Conservation (phyloP, 2,888 invertebrate species). For the Agrotis ipsilon region DNA sequence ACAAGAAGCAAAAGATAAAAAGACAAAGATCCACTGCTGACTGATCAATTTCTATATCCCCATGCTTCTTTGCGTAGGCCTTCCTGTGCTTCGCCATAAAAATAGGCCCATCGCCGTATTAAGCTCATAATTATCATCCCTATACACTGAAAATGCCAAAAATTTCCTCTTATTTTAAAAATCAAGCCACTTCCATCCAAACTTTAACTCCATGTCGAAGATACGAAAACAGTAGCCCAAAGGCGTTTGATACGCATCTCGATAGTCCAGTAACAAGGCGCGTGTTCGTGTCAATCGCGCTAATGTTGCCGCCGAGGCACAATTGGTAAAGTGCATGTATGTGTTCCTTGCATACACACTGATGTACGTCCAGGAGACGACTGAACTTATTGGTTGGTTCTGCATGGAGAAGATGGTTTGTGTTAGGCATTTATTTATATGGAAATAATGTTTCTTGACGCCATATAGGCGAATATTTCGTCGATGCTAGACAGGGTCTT, state of each 20-base stretch:
- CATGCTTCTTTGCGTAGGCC: too few relatives aligned
- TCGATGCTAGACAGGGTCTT: too few relatives aligned
- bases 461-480: too few relatives aligned
- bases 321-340: conserved; percentile 68
- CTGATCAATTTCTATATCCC: too few relatives aligned
- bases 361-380: conserved; percentile 6
- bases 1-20: too few relatives aligned
- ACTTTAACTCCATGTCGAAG: conserved; percentile 68
- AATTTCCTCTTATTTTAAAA: too few relatives aligned
- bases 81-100: too few relatives aligned
- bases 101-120: too few relatives aligned
- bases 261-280: conserved; percentile 84
- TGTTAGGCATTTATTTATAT: not conserved
- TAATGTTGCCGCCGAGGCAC: conserved; percentile 79
- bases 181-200: conserved; percentile 65
- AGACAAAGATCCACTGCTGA: too few relatives aligned
- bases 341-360: conserved; percentile 56
- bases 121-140: too few relatives aligned
- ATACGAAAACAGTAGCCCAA: conserved; percentile 87
- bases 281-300: conserved; percentile 89
- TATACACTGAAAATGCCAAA: not conserved
- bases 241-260: conserved; percentile 89
- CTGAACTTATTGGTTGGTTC: not conserved
- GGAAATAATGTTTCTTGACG: too few relatives aligned
- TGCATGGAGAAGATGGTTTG: not conserved